Conservation (phyloP, 1,140 invertebrate species). For the Pseudomyrmex gracilis region DNA sequence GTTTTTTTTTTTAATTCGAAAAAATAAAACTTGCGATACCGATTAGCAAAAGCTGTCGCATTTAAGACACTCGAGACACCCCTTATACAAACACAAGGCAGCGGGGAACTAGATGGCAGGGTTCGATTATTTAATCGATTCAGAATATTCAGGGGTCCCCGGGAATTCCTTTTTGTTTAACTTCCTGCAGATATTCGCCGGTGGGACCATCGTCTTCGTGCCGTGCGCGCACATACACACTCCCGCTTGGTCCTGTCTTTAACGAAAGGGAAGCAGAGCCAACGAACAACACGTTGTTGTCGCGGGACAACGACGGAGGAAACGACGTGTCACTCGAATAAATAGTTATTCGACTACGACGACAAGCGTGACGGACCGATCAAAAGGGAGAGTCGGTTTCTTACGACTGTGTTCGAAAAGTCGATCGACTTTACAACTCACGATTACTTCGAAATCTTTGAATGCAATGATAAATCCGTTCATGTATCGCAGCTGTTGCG, state of each 20-base stretch:
- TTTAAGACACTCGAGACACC: slow-evolving; percentile 16
- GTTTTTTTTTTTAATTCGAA: too few species aligned
- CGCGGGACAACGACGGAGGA: slow-evolving; percentile 67
- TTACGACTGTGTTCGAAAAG: background rate
- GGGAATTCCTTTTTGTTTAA: slow-evolving; percentile 83
- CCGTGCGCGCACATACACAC: slow-evolving; percentile 18
- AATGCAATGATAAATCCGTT: background rate
- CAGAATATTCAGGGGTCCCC: slow-evolving; percentile 82
- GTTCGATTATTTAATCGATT: slow-evolving; percentile 86
- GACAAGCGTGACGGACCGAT: slow-evolving; percentile 35
- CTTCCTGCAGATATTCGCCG: slow-evolving; percentile 82
- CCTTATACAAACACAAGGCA: slow-evolving; percentile 26
- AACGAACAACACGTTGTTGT: slow-evolving; percentile 57
- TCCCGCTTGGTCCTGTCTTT: slow-evolving; percentile 41
- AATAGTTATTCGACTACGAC: slow-evolving; percentile 66
- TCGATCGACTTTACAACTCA: slow-evolving; percentile 61
- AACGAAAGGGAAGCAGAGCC: slow-evolving; percentile 56
- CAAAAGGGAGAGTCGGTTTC: slow-evolving; percentile 58
- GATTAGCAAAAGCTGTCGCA: background rate
- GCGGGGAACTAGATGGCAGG: slow-evolving; percentile 80
- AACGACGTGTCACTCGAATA: slow-evolving; percentile 72
- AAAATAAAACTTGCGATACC: background rate
- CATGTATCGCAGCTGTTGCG: too few species aligned
- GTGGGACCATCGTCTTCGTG: slow-evolving; percentile 63
- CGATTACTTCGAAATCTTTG: slow-evolving; percentile 1